phyloP scores from a whole-genome alignment of 92 coral and sea anemone genomes.

The Epizoanthus scotinus region DNA sequence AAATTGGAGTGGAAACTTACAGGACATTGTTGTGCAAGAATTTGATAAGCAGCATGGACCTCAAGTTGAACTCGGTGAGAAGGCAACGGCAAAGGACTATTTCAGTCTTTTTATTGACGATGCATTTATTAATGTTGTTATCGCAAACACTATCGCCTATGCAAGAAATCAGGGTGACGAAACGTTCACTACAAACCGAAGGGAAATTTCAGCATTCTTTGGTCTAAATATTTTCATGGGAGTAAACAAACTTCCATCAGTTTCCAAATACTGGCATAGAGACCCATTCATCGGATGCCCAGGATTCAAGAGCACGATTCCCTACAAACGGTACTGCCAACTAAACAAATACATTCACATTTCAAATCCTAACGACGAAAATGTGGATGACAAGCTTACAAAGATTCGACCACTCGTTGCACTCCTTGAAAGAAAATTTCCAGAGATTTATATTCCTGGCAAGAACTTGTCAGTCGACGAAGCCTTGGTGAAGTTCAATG shows the following conservation, averaged over 20 bases:
- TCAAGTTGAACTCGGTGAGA: conserved; percentile 28
- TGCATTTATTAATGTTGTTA: conserved; percentile 40
- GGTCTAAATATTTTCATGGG: conserved; percentile 45
- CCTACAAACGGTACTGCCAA: conserved; percentile 17
- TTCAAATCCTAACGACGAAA: conserved; percentile 21
- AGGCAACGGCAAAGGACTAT: conserved; percentile 39
- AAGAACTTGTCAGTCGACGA: conserved; percentile 37
- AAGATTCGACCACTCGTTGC: conserved; percentile 35
- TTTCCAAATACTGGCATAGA: conserved; percentile 42
- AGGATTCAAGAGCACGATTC: conserved; percentile 47
- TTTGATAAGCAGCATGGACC: conserved; percentile 30
- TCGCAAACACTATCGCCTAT: conserved; percentile 38
- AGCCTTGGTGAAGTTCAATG: conserved; percentile 31
- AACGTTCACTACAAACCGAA: conserved; percentile 40
- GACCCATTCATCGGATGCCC: conserved; percentile 41
- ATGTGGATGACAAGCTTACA: conserved; percentile 29
- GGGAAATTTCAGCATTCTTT: conserved; percentile 40
- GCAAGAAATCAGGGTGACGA: conserved; percentile 40
- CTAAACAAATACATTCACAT: conserved; percentile 47
- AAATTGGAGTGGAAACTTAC: neutral
- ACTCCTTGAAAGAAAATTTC: conserved; percentile 21
- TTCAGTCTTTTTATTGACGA: conserved; percentile 37
- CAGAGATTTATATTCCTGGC: conserved; percentile 26
- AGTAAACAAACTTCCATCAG: conserved; percentile 44
- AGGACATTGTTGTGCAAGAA: conserved; percentile 10